Evolutionary conservation across 2,113 vertebrate genomes (phyloP).

Genomic region (Macrotus californicus): DNA sequence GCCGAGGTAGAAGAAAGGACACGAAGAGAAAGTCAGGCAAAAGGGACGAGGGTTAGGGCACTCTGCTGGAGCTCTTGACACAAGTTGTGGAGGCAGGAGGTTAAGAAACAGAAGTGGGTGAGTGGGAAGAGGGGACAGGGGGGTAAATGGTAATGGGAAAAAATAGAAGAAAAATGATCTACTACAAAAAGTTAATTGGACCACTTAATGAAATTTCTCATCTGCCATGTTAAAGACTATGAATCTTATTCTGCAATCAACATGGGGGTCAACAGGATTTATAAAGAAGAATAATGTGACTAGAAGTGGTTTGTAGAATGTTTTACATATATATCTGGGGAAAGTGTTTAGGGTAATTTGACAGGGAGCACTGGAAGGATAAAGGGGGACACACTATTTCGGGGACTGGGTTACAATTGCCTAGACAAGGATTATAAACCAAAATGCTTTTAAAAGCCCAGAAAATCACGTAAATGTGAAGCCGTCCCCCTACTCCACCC

Average conservation of each 20-base stretch:
- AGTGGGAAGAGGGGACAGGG: too few species aligned
- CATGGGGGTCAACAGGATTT: neutral
- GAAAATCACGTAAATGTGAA: neutral
- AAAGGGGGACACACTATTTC: neutral
- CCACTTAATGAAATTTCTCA: neutral
- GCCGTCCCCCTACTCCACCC: rapidly evolving
- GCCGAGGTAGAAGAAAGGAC: neutral
- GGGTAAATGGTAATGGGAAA: too few species aligned
- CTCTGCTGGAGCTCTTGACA: neutral
- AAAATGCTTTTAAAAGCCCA: neutral
- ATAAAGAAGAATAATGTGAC: neutral
- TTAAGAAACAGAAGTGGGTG: neutral
- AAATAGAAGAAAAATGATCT: too few species aligned
- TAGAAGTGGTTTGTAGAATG: neutral
- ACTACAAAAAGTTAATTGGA: neutral
- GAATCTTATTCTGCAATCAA: neutral
- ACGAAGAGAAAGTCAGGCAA: neutral
- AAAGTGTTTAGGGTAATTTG: neutral
- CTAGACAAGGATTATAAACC: neutral
- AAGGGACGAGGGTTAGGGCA: neutral
- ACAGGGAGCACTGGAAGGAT: neutral
- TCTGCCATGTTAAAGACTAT: neutral
- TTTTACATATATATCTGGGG: neutral
- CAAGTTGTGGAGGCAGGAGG: neutral
- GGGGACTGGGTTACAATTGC: neutral